A percentile compares a stretch with the other conserved stretches of the same genome.
Evolutionary conservation across 2,888 invertebrate species (phyloP).

Genomic region (Apeira syringaria): DNA sequence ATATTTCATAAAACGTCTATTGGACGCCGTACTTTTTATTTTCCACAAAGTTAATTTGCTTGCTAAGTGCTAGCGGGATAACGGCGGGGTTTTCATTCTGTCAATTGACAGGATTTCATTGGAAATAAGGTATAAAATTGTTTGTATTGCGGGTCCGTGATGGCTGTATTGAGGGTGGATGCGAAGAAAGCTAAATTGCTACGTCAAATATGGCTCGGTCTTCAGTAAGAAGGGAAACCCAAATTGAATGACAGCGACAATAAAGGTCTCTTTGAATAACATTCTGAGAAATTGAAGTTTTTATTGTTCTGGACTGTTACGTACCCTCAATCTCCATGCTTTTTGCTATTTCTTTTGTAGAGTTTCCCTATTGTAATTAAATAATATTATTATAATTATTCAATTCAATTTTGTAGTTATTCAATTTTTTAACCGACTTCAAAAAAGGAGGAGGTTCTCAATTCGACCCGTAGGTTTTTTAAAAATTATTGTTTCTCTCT

Average conservation of each 20-base stretch:
- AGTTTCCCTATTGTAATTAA: no score
- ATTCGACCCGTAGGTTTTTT: no score
- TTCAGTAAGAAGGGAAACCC: constrained; percentile 24
- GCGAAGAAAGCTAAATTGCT: constrained; percentile 32
- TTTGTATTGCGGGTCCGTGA: constrained; percentile 49
- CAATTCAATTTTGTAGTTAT: no score
- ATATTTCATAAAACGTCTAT: constrained; percentile 54
- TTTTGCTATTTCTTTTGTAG: no score
- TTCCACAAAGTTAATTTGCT: constrained; percentile 68
- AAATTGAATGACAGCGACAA: constrained; percentile 26
- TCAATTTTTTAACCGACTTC: no score
- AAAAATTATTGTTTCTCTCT: no score
- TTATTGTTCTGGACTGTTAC: constrained; percentile 13
- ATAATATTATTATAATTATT: no score
- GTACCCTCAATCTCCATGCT: no score
- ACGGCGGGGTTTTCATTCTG: constrained; percentile 50
- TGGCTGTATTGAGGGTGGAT: constrained; percentile 42
- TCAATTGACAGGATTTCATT: constrained; percentile 53
- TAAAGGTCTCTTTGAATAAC: constrained; percentile 18
- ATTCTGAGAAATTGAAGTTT: constrained; percentile 6
- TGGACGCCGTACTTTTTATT: constrained; percentile 52
- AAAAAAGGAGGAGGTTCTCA: no score
- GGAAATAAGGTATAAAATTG: no score
- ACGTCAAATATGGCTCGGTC: constrained; percentile 30
- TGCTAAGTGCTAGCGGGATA: constrained; percentile 57